Percentiles rank a stretch among this genome's conserved stretches.
phyloP scores from a whole-genome alignment of 2,797 vertebrate species.

The Falco concolor region DNA sequence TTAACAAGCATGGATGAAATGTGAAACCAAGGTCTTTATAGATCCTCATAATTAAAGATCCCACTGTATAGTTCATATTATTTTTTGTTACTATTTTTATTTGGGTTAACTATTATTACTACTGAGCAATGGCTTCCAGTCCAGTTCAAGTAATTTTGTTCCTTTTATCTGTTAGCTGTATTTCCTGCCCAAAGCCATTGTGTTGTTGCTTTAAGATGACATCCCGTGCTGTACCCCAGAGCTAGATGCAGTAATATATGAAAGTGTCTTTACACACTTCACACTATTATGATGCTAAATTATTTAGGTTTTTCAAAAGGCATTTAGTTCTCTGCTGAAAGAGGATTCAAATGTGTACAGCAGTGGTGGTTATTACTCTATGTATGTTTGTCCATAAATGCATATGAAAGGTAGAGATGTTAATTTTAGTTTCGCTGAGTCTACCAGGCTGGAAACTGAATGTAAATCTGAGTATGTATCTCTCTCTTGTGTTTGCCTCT shows the following conservation, averaged over 20 bases:
- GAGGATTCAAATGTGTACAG: not conserved
- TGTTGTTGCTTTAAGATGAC: not conserved
- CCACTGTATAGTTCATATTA: not conserved
- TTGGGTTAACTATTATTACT: not conserved
- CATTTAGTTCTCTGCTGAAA: slow-evolving; percentile 24
- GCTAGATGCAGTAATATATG: not conserved
- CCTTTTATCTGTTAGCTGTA: not conserved
- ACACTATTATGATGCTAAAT: not conserved
- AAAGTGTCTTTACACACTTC: not conserved
- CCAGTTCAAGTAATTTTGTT: not conserved
- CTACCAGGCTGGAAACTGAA: slow-evolving; percentile 4
- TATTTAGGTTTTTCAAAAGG: slow-evolving; percentile 35
- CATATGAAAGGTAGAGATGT: slow-evolving; percentile 12
- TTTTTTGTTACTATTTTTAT: not conserved
- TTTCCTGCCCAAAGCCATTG: not conserved
- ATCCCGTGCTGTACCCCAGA: not conserved
- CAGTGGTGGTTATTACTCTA: not conserved
- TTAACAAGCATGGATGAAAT: not conserved
- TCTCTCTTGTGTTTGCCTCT: slow-evolving; percentile 53
- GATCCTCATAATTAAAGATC: not conserved
- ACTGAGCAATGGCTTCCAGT: not conserved
- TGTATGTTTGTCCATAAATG: slow-evolving; percentile 21
- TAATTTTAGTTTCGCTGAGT: slow-evolving; percentile 42
- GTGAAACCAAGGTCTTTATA: not conserved
- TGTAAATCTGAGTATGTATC: slow-evolving; percentile 17